These are phyloP conservation scores for Apeltes quadracus DNA, from an alignment of 2,113 vertebrate genomes.

Conservation along the genomic window DNA sequence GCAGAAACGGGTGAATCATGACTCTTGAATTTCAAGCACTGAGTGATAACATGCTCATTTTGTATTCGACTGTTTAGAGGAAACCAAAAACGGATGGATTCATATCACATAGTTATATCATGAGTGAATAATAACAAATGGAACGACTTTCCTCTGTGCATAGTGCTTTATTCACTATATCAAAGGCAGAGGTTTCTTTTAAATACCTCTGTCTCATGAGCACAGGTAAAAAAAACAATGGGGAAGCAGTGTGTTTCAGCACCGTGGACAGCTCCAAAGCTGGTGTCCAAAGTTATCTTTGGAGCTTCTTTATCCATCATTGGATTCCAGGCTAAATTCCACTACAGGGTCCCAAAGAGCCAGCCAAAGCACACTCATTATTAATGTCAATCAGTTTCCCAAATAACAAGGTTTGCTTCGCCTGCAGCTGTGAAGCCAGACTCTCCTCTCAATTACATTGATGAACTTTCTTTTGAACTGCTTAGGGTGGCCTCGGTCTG, in stretches of 20 bases:
- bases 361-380: conserved; percentile 32
- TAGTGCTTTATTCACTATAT: conserved; percentile 14
- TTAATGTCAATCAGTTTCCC: conserved; percentile 44
- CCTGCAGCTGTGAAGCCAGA: conserved; percentile 15
- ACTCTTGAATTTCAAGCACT: conserved; percentile 1
- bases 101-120: background rate
- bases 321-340: conserved; percentile 20
- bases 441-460: conserved; percentile 40
- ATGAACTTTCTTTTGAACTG: conserved; percentile 38
- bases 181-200: conserved; percentile 14
- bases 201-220: conserved; percentile 4
- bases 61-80: background rate
- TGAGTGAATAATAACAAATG: background rate
- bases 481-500: conserved; percentile 9
- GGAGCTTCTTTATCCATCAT: conserved; percentile 28
- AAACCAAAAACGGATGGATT: background rate
- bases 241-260: conserved; percentile 28
- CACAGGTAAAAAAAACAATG: background rate
- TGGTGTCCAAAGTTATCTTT: conserved; percentile 19
- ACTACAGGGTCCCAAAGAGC: conserved; percentile 19
- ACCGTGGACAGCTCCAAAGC: conserved; percentile 55
- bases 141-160: conserved; percentile 10
- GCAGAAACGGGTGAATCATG: conserved; percentile 5
- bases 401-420: conserved; percentile 29
- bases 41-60: background rate